A percentile compares a stretch with the other conserved stretches of the same genome.
Evolutionary conservation across 2,797 vertebrate species (phyloP).

Genomic region (Telmatherina bonti): DNA sequence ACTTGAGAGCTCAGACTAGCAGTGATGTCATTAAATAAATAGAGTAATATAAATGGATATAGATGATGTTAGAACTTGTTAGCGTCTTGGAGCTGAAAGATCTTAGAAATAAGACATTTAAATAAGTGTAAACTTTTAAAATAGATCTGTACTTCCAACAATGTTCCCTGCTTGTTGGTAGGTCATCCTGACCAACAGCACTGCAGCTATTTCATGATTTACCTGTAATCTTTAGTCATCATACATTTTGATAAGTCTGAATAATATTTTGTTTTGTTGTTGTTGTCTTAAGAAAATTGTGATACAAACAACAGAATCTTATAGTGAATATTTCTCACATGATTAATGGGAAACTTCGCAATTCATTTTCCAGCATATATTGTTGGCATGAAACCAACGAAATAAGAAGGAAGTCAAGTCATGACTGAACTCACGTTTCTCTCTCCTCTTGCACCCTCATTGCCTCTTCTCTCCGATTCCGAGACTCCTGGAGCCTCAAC

Average conservation of each 20-base stretch:
- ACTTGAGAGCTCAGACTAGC: background rate
- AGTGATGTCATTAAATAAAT: background rate
- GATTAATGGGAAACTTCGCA: background rate
- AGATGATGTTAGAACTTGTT: background rate
- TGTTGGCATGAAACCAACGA: background rate
- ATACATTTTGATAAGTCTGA: background rate
- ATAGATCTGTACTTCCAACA: background rate
- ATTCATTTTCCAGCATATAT: background rate
- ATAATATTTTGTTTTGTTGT: background rate
- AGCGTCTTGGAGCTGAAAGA: background rate
- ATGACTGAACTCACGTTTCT: slow-evolving; percentile 74
- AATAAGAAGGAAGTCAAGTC: background rate
- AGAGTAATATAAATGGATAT: too few relatives aligned
- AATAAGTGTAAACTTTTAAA: background rate
- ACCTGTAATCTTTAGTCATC: background rate
- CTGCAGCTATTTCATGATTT: background rate
- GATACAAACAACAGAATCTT: background rate
- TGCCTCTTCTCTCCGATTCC: slow-evolving; percentile 29
- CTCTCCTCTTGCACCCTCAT: slow-evolving; percentile 37
- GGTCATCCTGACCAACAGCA: background rate
- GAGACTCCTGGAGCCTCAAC: slow-evolving; percentile 62
- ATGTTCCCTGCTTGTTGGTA: background rate
- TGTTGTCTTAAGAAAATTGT: background rate
- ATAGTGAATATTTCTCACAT: background rate
- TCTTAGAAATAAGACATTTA: background rate